phyloP scores from a whole-genome alignment of 1,140 invertebrate genomes.

The Panagrolaimus sp. region DNA sequence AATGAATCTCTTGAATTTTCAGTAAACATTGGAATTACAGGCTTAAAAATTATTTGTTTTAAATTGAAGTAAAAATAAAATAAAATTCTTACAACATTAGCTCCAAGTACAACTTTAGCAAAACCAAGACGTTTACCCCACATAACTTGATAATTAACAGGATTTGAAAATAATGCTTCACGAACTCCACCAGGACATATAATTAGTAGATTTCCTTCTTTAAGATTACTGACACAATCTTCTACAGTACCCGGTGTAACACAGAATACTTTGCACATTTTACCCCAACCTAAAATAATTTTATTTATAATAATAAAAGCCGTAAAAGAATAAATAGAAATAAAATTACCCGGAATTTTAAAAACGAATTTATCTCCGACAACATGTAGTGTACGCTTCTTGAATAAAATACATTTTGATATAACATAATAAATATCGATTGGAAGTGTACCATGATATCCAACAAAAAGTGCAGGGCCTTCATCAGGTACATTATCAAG shows the following conservation, averaged over 20 bases:
- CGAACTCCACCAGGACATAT: slow-evolving; percentile 96
- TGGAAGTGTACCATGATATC: slow-evolving; percentile 94
- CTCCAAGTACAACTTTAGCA: slow-evolving; percentile 88
- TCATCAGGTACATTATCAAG: slow-evolving; percentile 82
- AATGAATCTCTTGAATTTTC: slow-evolving; percentile 91
- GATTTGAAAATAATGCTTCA: slow-evolving; percentile 88
- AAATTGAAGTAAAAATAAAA: neutral
- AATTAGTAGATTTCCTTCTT: slow-evolving; percentile 78
- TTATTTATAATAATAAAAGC: neutral
- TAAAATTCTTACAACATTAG: slow-evolving; percentile 73
- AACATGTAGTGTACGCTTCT: slow-evolving; percentile 75
- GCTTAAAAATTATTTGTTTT: slow-evolving; percentile 62
- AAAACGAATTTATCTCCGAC: slow-evolving; percentile 92
- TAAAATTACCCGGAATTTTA: slow-evolving; percentile 75
- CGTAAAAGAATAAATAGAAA: neutral
- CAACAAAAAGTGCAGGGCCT: slow-evolving; percentile 80
- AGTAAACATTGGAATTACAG: slow-evolving; percentile 90
- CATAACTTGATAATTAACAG: slow-evolving; percentile 72
- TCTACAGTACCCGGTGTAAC: slow-evolving; percentile 88
- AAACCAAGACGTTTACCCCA: slow-evolving; percentile 92
- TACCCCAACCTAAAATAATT: slow-evolving; percentile 49
- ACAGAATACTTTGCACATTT: slow-evolving; percentile 65
- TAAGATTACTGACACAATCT: slow-evolving; percentile 76
- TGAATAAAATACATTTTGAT: slow-evolving; percentile 73
- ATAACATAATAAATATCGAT: slow-evolving; percentile 94